Base-by-base conservation (phyloP, 2,888 invertebrate species). In the Mimumesa dahlbomi region DNA sequence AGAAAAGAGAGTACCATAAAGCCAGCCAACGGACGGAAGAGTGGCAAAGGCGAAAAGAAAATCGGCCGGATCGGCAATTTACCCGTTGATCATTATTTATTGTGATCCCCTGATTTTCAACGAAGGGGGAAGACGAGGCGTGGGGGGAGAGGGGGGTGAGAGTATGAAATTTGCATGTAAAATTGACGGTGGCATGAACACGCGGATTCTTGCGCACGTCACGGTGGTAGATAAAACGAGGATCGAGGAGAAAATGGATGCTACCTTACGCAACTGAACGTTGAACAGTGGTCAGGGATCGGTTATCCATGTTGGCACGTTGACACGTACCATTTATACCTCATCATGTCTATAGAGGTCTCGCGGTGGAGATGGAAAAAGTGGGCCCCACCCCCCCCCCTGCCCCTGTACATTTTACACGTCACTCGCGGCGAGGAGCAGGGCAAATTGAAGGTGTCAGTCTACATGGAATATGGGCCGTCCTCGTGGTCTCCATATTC, bases 311-410 rank as follows among this genome's bases (percentile, higher is more conserved):
- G 58, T 45, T 78, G 79, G 78, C 77, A 81, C 67, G 77, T 79
- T 83, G 85, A 83, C 84, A 83, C 80, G 80, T 83, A 78, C 73
- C 80, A 79, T 82, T 84, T 82, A 81, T 74, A 82, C 69, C 65
- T 80, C 72, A 74, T 79, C 79, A 70, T 71, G 79, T 78, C 72
- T 61, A 59, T 69, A 61, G 52, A 74, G 75, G 68, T 68, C n/a
- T 63, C 19, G 59, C 45, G 52, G 40, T 16, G 21, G 53, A 34
- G 40, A 34, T 18, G 43, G 38, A 63, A 38, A 54, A 73, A 65
- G 46, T 29, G 40, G 50, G 34, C 18, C 42, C 7, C 31, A 29
- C 42, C 13, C 34, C 14, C 50, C n/a, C n/a, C n/a, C n/a, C n/a
- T n/a, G n/a, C n/a, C n/a, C n/a, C n/a, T n/a, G n/a, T n/a, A n/a